A percentile compares a stretch with the other conserved stretches of the same genome.
Conservation (phyloP, 2,113 vertebrate species). For the Apteryx mantelli region DNA sequence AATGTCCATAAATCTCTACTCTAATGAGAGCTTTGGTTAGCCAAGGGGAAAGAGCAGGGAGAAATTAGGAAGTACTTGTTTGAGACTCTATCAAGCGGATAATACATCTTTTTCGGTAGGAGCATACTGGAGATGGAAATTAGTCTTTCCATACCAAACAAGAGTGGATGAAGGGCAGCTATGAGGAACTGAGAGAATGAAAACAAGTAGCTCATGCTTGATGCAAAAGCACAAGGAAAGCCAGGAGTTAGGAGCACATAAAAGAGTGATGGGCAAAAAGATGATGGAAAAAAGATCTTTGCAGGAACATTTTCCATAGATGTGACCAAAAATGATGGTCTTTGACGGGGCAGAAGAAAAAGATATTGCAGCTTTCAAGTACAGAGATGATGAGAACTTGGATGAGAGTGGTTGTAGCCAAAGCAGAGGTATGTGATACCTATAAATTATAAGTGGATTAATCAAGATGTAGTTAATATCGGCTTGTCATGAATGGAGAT, state of each 20-base stretch:
- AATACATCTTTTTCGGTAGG: fast-evolving
- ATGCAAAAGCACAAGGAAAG: background rate
- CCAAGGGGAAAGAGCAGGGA: background rate
- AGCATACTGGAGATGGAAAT: background rate
- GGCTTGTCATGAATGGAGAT: background rate
- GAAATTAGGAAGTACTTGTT: background rate
- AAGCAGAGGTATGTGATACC: background rate
- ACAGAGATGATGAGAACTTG: background rate
- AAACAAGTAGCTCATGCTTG: background rate
- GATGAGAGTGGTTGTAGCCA: background rate
- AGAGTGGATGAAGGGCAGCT: fast-evolving
- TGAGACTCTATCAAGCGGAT: background rate
- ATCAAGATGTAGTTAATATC: background rate
- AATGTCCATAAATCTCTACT: background rate
- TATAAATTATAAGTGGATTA: background rate
- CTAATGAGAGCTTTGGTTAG: fast-evolving
- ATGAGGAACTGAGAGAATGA: background rate
- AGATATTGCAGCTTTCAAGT: background rate
- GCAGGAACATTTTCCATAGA: background rate
- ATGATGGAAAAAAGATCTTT: background rate
- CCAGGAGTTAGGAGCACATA: background rate
- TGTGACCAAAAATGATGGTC: background rate
- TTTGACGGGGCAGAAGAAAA: background rate
- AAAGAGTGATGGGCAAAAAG: background rate
- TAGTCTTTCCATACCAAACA: background rate